These are phyloP conservation scores for Oncorhynchus clarkii DNA, from an alignment of 2,113 vertebrate species.

Conservation along the genomic window DNA sequence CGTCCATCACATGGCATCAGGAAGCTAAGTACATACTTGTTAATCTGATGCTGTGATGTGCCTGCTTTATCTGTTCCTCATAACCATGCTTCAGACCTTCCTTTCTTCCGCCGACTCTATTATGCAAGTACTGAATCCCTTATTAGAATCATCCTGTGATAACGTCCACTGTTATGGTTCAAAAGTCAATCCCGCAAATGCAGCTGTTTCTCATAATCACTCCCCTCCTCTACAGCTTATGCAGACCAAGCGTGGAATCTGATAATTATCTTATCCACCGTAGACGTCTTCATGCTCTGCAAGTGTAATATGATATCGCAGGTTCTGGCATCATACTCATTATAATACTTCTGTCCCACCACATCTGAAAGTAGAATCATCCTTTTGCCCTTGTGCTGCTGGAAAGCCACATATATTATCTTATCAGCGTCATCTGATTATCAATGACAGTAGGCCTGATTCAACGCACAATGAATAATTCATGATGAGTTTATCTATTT, in stretches of 20 bases:
- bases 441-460: slow-evolving; percentile 59
- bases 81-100: slow-evolving; percentile 23
- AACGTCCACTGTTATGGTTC: slow-evolving; percentile 60
- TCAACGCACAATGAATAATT: slow-evolving; percentile 66
- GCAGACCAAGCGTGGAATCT: slow-evolving; percentile 57
- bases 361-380: slow-evolving; percentile 64
- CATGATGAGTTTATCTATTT: slow-evolving; percentile 63
- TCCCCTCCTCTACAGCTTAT: slow-evolving; percentile 55
- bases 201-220: slow-evolving; percentile 67
- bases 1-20: background rate
- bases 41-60: slow-evolving; percentile 12
- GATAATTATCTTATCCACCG: slow-evolving; percentile 73
- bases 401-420: slow-evolving; percentile 59
- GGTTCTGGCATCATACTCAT: slow-evolving; percentile 61
- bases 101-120: slow-evolving; percentile 29
- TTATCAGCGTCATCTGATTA: slow-evolving; percentile 62
- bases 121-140: slow-evolving; percentile 49
- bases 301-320: slow-evolving; percentile 50
- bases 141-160: slow-evolving; percentile 59
- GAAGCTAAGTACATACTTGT: background rate
- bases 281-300: slow-evolving; percentile 53
- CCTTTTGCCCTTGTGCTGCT: slow-evolving; percentile 61
- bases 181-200: slow-evolving; percentile 61
- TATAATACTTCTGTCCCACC: slow-evolving; percentile 56
- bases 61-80: slow-evolving; percentile 31